Evolutionary conservation across 2,797 vertebrate genomes (phyloP), one percentile per base, ranked within the genome.

Genomic region (Xiphorhynchus erythropygius): DNA sequence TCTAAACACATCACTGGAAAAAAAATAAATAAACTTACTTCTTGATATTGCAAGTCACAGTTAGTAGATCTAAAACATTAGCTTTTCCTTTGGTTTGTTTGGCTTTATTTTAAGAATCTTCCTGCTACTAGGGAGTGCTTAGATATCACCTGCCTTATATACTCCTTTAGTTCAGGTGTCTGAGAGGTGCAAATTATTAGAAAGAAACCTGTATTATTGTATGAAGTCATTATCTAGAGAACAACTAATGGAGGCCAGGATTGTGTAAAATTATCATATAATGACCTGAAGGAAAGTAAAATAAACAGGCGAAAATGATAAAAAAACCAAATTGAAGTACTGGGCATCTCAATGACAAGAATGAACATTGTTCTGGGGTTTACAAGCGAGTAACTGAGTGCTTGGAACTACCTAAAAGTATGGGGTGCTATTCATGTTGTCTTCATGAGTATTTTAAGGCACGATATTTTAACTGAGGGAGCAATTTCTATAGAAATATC

Each of bases 31-130:
- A 35, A 87, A 17, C 9, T 32, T 69, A 41, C 3, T 41, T 32
- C 5, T 50, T n/a, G 13, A 44, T 53, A 47, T 18, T 53, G 17
- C 18, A 69, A 79, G 27, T 27, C 30, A 27, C 18, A 53, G 5
- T 33, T 65, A 77, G 18, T 13, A 59, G 15, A 25, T 27, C 24
- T 30, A 84, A 81, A 74, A 35, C 6, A 39, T 30, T 41, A 32
- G 2, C 0, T 1, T 53, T 76, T 80, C 22, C 11, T 74, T 57
- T 41, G 23, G 4, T 24, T 27, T 2, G 1, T 4, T 5, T n/a
- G n/a, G 3, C 7, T 65, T 68, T 63, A 64, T 47, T 81, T 63
- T 57, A 81, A 57, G 14, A 18, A 28, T 16, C 52, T 10, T 21
- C 41, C 18, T 46, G 5, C 32, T 53, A 22, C 24, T 11, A 69